These are phyloP conservation scores for Xylocampa areola DNA, from an alignment of 2,888 invertebrate species.

Conservation along the genomic window DNA sequence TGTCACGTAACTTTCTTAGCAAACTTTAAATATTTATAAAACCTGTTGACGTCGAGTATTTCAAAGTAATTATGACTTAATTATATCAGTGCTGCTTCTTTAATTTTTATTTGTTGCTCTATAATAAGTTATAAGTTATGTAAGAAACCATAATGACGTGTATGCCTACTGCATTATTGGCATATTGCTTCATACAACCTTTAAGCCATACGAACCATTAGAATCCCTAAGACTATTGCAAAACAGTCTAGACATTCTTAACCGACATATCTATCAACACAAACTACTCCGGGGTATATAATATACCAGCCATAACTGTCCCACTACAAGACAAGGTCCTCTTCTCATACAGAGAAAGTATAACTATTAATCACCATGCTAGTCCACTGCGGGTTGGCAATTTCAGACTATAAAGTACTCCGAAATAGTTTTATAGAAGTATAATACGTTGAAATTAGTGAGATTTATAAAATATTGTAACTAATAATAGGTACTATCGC, in stretches of 20 bases:
- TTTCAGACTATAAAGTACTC: too few relatives aligned
- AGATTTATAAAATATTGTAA: too few relatives aligned
- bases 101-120: background rate
- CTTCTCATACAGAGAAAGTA: too few relatives aligned
- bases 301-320: too few relatives aligned
- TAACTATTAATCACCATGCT: too few relatives aligned
- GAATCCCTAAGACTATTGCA: background rate
- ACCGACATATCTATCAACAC: background rate
- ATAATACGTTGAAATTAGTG: too few relatives aligned
- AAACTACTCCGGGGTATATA: background rate
- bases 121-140: background rate
- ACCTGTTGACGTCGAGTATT: conserved; percentile 7
- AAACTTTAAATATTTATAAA: conserved; percentile 35
- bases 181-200: conserved; percentile 13
- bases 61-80: background rate
- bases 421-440: too few relatives aligned
- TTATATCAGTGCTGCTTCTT: background rate
- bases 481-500: too few relatives aligned
- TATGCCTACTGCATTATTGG: background rate
- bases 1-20: conserved; percentile 51
- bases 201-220: conserved; percentile 12
- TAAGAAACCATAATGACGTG: background rate
- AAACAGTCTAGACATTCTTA: conserved; percentile 10
- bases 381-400: too few relatives aligned
- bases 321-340: too few relatives aligned